Percentiles rank a stretch among this genome's conserved stretches.
Conservation (phyloP, 37 sponge, comb jelly and placozoan genomes). For the Theonella swinhoei region DNA sequence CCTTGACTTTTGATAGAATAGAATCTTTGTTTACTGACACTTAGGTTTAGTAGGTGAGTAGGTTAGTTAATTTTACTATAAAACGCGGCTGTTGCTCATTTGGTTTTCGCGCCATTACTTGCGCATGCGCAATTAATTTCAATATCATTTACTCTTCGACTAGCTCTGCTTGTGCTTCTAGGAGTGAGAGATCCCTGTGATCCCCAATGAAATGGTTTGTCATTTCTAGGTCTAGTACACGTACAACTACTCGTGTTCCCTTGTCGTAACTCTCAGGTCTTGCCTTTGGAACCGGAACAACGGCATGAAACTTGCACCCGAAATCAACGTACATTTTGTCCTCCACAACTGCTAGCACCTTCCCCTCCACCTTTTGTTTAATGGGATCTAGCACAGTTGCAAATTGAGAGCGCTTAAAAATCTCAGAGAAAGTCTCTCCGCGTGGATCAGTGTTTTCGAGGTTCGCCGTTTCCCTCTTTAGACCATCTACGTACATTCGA, state of each 20-base stretch:
- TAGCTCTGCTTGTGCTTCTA: slow-evolving; percentile 61
- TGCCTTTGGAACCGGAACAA: slow-evolving; percentile 22
- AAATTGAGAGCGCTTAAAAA: slow-evolving; percentile 48
- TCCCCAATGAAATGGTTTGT: slow-evolving; percentile 64
- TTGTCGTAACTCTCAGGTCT: neutral
- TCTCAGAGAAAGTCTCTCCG: slow-evolving; percentile 22
- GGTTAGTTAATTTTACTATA: too few relatives aligned
- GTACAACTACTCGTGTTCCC: slow-evolving; percentile 45
- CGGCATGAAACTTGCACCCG: slow-evolving; percentile 81
- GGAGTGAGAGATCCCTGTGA: slow-evolving; percentile 44
- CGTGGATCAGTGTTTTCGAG: too few relatives aligned
- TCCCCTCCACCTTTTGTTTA: slow-evolving; percentile 45
- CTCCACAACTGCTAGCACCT: slow-evolving; percentile 49
- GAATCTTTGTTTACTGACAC: neutral
- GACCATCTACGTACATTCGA: neutral
- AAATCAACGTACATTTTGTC: slow-evolving; percentile 77
- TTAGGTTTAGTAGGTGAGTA: too few relatives aligned
- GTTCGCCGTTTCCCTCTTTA: too few relatives aligned
- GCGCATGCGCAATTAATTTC: too few relatives aligned
- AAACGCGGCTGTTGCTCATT: too few relatives aligned
- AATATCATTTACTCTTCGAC: slow-evolving; percentile 3
- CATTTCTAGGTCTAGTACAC: slow-evolving; percentile 55
- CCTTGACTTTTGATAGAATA: too few relatives aligned
- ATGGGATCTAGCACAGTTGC: slow-evolving; percentile 33
- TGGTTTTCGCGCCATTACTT: too few relatives aligned